phyloP scores from a whole-genome alignment of 2,113 vertebrate species.

The Eurystomus gularis region DNA sequence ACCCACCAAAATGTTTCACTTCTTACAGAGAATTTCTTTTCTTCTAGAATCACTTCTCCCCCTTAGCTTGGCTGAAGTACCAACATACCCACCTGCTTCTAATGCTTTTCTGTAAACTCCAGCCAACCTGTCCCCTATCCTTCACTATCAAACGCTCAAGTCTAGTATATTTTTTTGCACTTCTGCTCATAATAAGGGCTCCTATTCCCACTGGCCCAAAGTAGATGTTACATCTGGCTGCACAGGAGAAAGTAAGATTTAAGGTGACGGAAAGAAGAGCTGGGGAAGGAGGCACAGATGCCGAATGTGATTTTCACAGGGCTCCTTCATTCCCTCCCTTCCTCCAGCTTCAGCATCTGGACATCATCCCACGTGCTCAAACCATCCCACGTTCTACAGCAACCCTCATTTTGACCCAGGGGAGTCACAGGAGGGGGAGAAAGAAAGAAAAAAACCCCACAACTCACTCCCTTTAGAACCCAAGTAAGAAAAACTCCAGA shows the following conservation, averaged over 20 bases:
- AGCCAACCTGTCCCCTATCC: background rate
- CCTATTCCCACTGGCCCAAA: background rate
- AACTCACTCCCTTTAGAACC: background rate
- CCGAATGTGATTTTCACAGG: fast-evolving
- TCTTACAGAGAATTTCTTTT: background rate
- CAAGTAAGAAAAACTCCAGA: background rate
- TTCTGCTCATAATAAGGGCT: background rate
- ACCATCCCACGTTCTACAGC: fast-evolving
- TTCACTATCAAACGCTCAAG: background rate
- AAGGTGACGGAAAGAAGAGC: background rate
- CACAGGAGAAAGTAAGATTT: background rate
- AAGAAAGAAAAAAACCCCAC: too few relatives aligned
- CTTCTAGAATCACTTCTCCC: background rate
- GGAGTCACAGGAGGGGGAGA: background rate
- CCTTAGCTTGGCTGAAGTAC: background rate
- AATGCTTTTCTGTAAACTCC: background rate
- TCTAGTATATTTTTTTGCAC: background rate
- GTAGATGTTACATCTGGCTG: background rate
- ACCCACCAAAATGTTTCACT: background rate
- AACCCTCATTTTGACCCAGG: background rate
- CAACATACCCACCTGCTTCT: background rate
- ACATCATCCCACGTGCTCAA: fast-evolving
- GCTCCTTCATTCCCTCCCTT: background rate
- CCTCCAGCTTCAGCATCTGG: background rate
- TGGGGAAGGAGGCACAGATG: fast-evolving